Conservation (phyloP, 2,797 vertebrate genomes). For the Podarcis siculus region DNA sequence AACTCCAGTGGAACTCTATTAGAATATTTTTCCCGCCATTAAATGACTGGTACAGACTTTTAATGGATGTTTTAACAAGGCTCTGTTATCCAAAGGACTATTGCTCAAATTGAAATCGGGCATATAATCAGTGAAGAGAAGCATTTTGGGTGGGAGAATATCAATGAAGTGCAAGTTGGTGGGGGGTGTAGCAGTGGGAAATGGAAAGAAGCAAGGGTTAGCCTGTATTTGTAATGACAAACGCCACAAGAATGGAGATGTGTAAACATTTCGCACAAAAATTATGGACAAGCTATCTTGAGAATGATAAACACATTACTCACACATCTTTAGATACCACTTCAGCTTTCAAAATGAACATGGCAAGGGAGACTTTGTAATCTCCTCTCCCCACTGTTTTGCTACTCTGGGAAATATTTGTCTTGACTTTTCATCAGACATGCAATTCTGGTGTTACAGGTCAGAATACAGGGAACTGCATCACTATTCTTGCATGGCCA, state of each 20-base stretch:
- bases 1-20: constrained; percentile 73
- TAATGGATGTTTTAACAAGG: constrained; percentile 79
- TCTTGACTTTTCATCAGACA: neutral
- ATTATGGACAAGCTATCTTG: constrained; percentile 15
- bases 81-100: constrained; percentile 79
- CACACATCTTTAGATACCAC: neutral
- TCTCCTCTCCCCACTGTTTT: neutral
- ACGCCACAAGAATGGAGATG: neutral
- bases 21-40: constrained; percentile 71
- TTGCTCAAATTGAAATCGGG: constrained; percentile 78
- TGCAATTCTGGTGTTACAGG: neutral
- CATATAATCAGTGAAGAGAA: constrained; percentile 74
- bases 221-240: neutral
- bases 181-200: neutral
- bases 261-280: neutral
- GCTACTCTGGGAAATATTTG: neutral
- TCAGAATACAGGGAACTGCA: neutral
- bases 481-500: neutral
- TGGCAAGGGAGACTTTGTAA: neutral
- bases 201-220: constrained; percentile 16
- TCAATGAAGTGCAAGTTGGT: constrained; percentile 13
- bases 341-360: neutral
- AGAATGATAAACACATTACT: neutral
- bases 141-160: constrained; percentile 56
- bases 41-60: constrained; percentile 77